Conservation (phyloP, 2,888 invertebrate genomes). For the Ormyrus pomaceus region DNA sequence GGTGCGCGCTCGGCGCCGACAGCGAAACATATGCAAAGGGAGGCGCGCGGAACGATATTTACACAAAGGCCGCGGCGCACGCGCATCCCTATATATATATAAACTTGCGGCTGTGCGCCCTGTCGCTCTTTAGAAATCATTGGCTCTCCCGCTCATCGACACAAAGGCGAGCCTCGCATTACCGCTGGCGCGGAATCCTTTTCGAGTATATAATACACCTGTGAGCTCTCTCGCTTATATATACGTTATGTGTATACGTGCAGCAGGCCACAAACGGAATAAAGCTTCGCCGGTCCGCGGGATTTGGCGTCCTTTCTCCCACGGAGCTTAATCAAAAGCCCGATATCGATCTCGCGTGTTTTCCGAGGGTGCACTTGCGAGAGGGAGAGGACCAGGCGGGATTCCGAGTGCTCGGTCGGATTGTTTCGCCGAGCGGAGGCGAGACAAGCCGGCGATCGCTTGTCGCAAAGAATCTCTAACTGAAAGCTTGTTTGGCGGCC, state of each 20-base stretch:
- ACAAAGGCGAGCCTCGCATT: background rate
- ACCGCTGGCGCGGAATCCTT: conserved; percentile 1
- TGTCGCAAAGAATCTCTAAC: no score
- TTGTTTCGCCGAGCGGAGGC: background rate
- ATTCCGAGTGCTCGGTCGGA: background rate
- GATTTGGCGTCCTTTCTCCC: conserved; percentile 16
- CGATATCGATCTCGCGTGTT: conserved; percentile 33
- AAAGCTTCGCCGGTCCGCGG: conserved; percentile 22
- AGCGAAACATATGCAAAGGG: no score
- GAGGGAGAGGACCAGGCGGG: background rate
- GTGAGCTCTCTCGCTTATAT: background rate
- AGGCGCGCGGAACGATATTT: conserved; percentile 3
- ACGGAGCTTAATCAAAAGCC: conserved; percentile 45
- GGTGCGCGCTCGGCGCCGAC: no score
- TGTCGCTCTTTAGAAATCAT: conserved; percentile 16
- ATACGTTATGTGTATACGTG: background rate
- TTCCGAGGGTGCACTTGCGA: background rate
- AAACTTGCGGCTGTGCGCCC: background rate
- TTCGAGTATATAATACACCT: conserved; percentile 3
- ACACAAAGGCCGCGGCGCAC: conserved; percentile 10
- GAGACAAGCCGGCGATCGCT: no score
- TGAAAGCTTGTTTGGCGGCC: no score
- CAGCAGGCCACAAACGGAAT: conserved; percentile 40
- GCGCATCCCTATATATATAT: background rate
- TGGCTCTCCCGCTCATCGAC: conserved; percentile 8